These are phyloP conservation scores for Drosophila subobscura DNA, from an alignment of 1,140 invertebrate species.

Conservation along the genomic window DNA sequence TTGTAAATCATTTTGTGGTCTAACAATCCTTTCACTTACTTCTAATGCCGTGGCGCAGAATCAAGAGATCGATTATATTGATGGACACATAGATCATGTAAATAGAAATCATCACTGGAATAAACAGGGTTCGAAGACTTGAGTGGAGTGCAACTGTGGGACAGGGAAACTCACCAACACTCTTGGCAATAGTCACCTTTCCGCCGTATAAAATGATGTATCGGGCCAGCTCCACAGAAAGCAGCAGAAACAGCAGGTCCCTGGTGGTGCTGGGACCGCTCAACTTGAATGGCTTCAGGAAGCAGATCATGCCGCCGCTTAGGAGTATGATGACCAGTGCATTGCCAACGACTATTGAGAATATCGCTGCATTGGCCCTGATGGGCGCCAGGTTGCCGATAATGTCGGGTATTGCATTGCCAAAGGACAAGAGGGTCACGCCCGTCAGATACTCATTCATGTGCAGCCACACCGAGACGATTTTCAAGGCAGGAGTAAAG, in stretches of 20 bases:
- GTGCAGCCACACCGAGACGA: conserved; percentile 24
- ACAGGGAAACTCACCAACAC: conserved; percentile 9
- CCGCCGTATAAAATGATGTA: neutral
- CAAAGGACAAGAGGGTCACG: conserved; percentile 37
- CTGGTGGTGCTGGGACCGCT: conserved; percentile 21
- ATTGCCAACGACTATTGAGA: conserved; percentile 28
- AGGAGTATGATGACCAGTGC: conserved; percentile 34
- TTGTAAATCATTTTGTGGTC: no score
- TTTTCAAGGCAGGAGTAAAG: conserved; percentile 43
- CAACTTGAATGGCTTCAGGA: conserved; percentile 51
- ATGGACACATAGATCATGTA: conserved; percentile 42
- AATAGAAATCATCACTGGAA: conserved; percentile 21
- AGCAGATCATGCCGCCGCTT: conserved; percentile 49
- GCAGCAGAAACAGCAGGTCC: conserved; percentile 47
- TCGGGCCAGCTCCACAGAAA: conserved; percentile 15
- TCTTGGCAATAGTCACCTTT: neutral
- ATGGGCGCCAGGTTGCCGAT: conserved; percentile 46
- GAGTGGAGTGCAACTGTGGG: neutral
- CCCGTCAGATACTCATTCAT: conserved; percentile 60
- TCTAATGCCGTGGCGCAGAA: conserved; percentile 24
- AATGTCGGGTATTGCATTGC: conserved; percentile 41
- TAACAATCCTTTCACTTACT: conserved; percentile 29
- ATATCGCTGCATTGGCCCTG: neutral
- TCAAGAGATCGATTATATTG: conserved; percentile 35
- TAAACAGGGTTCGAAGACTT: neutral